Conservation (phyloP, 1,140 invertebrate species). For the Euura saliciscinereae region DNA sequence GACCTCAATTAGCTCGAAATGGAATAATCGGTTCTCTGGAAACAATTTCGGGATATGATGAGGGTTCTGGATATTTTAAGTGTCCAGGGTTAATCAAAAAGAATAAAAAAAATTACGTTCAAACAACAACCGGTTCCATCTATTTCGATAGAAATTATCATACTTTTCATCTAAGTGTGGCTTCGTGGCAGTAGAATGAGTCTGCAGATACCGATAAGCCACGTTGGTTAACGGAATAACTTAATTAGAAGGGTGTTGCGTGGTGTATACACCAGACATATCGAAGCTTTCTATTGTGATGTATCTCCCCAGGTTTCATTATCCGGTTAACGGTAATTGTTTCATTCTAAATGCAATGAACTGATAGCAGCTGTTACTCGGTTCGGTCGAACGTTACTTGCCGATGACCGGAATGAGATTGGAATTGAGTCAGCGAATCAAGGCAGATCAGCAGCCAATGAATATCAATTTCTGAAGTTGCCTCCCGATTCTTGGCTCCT, state of each 20-base stretch:
- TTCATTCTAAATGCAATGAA: neutral
- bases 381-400: neutral
- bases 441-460: neutral
- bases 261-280: neutral
- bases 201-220: constrained; percentile 2
- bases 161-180: too few relatives aligned
- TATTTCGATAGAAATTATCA: too few relatives aligned
- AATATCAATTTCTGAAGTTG: neutral
- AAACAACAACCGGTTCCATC: too few relatives aligned
- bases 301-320: neutral
- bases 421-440: neutral
- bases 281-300: constrained; percentile 3
- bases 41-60: too few relatives aligned
- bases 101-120: too few relatives aligned
- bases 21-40: too few relatives aligned
- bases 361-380: constrained; percentile 2
- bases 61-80: too few relatives aligned
- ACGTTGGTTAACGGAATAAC: constrained; percentile 5
- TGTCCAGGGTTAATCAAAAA: too few relatives aligned
- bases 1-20: too few relatives aligned
- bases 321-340: constrained; percentile 7
- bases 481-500: too few relatives aligned
- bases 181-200: neutral
- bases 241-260: constrained; percentile 7
- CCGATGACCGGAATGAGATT: neutral